These are phyloP conservation scores for Platysteira castanea DNA, from an alignment of 2,113 vertebrate species.

Conservation along the genomic window DNA sequence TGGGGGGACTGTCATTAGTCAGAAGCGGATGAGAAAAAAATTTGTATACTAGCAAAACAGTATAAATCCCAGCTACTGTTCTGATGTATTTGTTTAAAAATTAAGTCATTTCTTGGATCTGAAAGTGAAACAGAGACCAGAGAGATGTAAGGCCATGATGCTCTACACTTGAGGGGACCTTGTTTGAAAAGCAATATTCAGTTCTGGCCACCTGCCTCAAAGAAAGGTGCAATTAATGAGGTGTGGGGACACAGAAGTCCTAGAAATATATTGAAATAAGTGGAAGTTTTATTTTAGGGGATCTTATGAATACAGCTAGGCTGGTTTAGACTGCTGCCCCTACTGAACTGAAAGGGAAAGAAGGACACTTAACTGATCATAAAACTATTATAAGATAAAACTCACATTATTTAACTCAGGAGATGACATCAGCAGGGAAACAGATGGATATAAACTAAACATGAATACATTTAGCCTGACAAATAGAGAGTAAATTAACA, in stretches of 20 bases:
- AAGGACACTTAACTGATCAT: background rate
- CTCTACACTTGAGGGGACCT: background rate
- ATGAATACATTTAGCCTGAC: background rate
- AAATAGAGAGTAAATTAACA: background rate
- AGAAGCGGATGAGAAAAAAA: background rate
- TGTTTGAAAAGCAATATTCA: background rate
- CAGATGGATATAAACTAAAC: background rate
- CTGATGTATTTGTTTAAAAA: background rate
- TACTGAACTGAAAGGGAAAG: background rate
- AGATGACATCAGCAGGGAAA: background rate
- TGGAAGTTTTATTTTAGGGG: background rate
- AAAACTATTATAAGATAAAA: background rate
- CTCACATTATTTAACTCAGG: background rate
- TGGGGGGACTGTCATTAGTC: background rate
- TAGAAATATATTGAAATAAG: background rate
- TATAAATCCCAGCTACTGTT: background rate
- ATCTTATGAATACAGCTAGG: background rate
- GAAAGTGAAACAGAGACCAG: background rate
- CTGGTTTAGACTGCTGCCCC: background rate
- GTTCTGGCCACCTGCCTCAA: background rate
- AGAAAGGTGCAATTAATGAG: background rate
- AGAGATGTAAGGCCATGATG: background rate
- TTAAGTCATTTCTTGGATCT: background rate
- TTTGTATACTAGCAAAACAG: background rate
- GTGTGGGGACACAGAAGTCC: background rate